Conservation (phyloP, 2,797 vertebrate species). For the Pteropus rufus region DNA sequence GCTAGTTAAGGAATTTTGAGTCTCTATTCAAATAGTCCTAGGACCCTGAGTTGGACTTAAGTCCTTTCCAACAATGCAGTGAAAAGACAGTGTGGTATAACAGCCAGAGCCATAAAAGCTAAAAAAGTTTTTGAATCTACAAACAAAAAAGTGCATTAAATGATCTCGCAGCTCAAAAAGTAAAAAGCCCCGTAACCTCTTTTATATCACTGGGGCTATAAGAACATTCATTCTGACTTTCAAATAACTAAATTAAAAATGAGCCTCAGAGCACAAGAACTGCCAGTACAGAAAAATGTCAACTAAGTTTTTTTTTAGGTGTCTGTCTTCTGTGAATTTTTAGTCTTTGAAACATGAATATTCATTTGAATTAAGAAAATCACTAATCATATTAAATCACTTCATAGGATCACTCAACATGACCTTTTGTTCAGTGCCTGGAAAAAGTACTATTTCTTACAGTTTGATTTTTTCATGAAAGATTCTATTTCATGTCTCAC, state of each 20-base stretch:
- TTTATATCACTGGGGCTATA: background rate
- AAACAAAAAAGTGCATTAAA: background rate
- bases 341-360: conserved; percentile 44
- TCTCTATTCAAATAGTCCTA: background rate
- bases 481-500: background rate
- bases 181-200: background rate
- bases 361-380: conserved; percentile 55
- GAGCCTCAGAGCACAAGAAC: background rate
- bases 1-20: background rate
- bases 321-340: conserved; percentile 5
- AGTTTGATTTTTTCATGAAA: background rate
- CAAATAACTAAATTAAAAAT: conserved; percentile 14
- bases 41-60: background rate
- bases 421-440: conserved; percentile 15
- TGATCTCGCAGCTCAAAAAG: background rate
- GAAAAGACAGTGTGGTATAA: background rate
- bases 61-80: background rate
- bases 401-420: background rate
- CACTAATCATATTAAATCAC: background rate
- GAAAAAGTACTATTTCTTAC: background rate
- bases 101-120: background rate
- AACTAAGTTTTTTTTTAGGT: background rate
- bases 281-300: conserved; percentile 18
- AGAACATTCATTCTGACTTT: conserved; percentile 8
- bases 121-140: background rate